phyloP scores from a whole-genome alignment of 2,888 invertebrate genomes.

The Coenonympha glycerion region DNA sequence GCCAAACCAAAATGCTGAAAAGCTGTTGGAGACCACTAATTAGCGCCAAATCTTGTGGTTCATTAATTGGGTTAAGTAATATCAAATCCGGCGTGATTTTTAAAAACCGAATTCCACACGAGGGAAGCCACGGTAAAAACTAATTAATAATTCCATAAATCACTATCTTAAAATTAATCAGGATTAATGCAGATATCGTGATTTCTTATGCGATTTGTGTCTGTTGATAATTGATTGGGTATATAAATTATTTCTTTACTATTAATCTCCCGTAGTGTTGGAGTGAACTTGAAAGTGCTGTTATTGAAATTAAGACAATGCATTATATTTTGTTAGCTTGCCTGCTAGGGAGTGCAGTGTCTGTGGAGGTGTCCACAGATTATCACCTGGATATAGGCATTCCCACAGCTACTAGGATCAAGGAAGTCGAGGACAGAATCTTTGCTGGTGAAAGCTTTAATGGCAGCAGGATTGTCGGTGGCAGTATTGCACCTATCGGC shows the following conservation, averaged over 20 bases:
- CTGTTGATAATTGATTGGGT: conserved; percentile 2
- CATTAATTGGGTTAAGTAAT: no score
- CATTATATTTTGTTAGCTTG: conserved; percentile 8
- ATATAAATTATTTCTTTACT: conserved; percentile 5
- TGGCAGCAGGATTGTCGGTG: conserved; percentile 44
- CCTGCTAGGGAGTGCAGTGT: conserved; percentile 30
- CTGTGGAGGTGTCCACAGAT: conserved; percentile 30
- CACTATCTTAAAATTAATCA: not conserved
- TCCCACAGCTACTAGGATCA: conserved; percentile 45
- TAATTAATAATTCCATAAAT: not conserved
- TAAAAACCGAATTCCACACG: no score
- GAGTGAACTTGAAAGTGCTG: not conserved
- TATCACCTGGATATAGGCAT: conserved; percentile 51
- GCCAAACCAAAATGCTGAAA: no score
- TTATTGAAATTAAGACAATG: conserved; percentile 21
- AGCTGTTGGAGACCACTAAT: no score
- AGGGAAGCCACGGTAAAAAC: no score
- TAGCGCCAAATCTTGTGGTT: no score
- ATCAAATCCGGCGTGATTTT: no score
- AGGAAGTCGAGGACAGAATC: conserved; percentile 37
- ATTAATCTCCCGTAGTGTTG: conserved; percentile 1
- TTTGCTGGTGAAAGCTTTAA: conserved; percentile 2
- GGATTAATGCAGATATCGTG: conserved; percentile 10
- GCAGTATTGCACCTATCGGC: conserved; percentile 36
- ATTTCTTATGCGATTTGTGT: conserved; percentile 8